Base-by-base conservation (phyloP, 2,888 invertebrate species). In the Maniola hyperantus region DNA sequence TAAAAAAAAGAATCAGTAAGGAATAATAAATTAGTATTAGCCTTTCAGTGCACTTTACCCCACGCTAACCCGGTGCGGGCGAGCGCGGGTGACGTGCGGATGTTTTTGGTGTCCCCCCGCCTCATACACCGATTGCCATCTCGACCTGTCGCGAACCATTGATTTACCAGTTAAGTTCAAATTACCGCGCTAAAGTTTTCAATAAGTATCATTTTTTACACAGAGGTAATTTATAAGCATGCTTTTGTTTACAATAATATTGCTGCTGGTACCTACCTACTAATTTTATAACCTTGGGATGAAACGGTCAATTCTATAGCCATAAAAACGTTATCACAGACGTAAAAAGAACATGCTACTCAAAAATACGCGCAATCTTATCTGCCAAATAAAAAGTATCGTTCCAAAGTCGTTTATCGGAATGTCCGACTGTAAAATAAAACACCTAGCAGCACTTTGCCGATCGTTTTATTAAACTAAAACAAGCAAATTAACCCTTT, bases 381-480 rank as follows among this genome's bases (percentile, higher is more conserved):
- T 34, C 34, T 20, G 36, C 46, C 33, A 50, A 42, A 54, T 42
- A 62, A 62, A 51, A 42, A 10, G 6, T 6, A 7, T 67, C 44
- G 34, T 55, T 33, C 59, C 60, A 13, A 42, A 33, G 54, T 42
- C 42, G 11, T 33, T 59, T 68, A 61, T 65, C 58, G 51, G 44
- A 46, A 64, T 55, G 57, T n/a, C 11, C 64, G 51, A 48, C 63
- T 55, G 26, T 26, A 26, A 26, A 26, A 66, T 68, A 67, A 65
- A 68, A 73, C 64, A 67, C 65, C 65, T 57, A 48, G 65, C 54
- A 67, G 18, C 60, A 68, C 54, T 65, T 53, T 64, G 54, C 63
- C 44, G 51, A 59, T 64, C 64, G 61, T 68, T 69, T 72, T 64
- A 72, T 69, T 67, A 66, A 64, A 53, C n/a, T 18, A 50, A 69